Percentiles rank a stretch among this genome's conserved stretches.
phyloP scores from a whole-genome alignment of 2,888 invertebrate species.

The Amphipyra berbera region DNA sequence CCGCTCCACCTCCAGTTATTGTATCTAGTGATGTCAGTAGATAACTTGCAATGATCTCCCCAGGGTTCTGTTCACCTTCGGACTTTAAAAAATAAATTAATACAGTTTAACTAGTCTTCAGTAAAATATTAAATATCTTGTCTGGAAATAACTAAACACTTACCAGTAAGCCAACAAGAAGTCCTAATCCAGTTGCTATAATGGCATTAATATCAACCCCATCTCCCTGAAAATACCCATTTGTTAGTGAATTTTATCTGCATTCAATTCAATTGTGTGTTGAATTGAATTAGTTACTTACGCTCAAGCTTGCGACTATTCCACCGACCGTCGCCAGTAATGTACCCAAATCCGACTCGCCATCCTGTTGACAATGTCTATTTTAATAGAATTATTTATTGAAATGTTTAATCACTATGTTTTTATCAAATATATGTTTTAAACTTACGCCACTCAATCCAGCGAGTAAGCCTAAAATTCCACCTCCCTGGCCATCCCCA shows the following conservation, averaged over 20 bases:
- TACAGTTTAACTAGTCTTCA: background rate
- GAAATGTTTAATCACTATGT: background rate
- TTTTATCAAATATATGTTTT: background rate
- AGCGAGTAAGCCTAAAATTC: constrained; percentile 82
- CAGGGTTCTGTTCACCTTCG: constrained; percentile 84
- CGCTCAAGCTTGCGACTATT: constrained; percentile 83
- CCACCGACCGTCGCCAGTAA: constrained; percentile 83
- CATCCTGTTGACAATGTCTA: constrained; percentile 75
- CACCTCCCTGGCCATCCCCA: constrained; percentile 86
- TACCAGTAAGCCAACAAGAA: constrained; percentile 85
- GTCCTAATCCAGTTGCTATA: constrained; percentile 82
- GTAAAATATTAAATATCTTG: background rate
- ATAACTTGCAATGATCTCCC: constrained; percentile 82
- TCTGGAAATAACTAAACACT: constrained; percentile 46
- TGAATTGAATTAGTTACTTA: constrained; percentile 66
- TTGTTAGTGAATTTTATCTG: constrained; percentile 5
- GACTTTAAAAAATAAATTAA: constrained; percentile 64
- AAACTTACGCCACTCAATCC: constrained; percentile 84
- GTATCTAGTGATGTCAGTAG: constrained; percentile 83
- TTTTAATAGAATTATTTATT: constrained; percentile 4
- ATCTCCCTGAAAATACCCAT: constrained; percentile 78
- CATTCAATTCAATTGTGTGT: background rate
- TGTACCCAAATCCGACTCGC: constrained; percentile 85
- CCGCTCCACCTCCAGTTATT: constrained; percentile 86
- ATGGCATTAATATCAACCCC: constrained; percentile 83